These are phyloP conservation scores for Ptychochromis oligacanthus DNA, from an alignment of 2,113 vertebrate species.

Conservation along the genomic window DNA sequence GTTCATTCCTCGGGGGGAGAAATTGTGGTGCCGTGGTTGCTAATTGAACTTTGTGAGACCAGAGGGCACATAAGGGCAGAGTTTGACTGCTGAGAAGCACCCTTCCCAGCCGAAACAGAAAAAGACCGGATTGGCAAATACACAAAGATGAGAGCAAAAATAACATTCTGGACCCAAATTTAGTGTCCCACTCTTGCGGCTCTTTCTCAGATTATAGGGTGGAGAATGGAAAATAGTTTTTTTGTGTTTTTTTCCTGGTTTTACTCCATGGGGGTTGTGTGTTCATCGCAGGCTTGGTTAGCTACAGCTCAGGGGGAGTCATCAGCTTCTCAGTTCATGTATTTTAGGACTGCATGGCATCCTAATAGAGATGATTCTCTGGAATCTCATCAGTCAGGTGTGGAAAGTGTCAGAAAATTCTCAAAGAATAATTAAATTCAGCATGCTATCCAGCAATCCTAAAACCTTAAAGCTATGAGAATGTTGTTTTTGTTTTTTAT, in stretches of 20 bases:
- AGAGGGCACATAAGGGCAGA: slow-evolving; percentile 50
- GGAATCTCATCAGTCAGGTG: slow-evolving; percentile 12
- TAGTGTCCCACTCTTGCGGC: slow-evolving; percentile 57
- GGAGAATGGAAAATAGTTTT: slow-evolving; percentile 44
- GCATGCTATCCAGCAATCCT: background rate
- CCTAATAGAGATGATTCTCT: slow-evolving; percentile 11
- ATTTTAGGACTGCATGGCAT: slow-evolving; percentile 35
- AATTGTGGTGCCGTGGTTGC: slow-evolving; percentile 17
- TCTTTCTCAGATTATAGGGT: slow-evolving; percentile 74
- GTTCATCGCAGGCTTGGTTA: slow-evolving; percentile 23
- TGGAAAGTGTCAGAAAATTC: background rate
- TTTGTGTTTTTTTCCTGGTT: slow-evolving; percentile 36
- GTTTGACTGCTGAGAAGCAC: slow-evolving; percentile 17
- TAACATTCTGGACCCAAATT: slow-evolving; percentile 67
- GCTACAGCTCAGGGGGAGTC: slow-evolving; percentile 33
- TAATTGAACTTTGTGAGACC: slow-evolving; percentile 43
- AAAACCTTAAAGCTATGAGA: background rate
- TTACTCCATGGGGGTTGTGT: slow-evolving; percentile 41
- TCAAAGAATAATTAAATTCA: background rate
- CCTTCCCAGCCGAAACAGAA: slow-evolving; percentile 45
- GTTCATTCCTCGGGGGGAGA: slow-evolving; percentile 21
- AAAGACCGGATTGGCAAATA: slow-evolving; percentile 63
- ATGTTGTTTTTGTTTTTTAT: background rate
- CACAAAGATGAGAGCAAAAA: slow-evolving; percentile 72
- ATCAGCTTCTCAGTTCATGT: slow-evolving; percentile 48